Base-by-base conservation (phyloP, 1,140 invertebrate genomes). In the Vanessa atalanta region DNA sequence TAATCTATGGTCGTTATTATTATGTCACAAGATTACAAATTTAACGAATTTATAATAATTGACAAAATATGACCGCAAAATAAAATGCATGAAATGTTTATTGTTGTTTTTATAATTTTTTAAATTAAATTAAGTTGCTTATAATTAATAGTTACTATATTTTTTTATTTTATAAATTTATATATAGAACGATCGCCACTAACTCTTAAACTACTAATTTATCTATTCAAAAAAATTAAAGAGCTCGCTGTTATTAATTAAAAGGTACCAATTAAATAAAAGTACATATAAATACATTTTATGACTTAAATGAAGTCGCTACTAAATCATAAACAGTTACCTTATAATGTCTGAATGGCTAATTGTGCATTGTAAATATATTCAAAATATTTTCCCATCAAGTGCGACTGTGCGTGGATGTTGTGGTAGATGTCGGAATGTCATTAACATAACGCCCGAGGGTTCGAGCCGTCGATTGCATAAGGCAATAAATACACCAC, bases 391-490 rank as follows among this genome's bases (percentile, higher is more conserved):
- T 60, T 61, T 60, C 57, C 57, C 67, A 61, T 60, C 57, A 51
- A 60, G 63, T 68, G 43, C 57, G 51, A 43, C 47, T 47, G 47
- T 47, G 47, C 65, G 53, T 73, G 26, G 53, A 64, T 73, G 65
- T 69, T 31, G 53, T 73, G 47, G 43, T 51, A 68, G 65, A 47
- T 26, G 65, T 64, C 57, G 65, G 74, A 76, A 76, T 76, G 65
- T 68, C 67, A 78, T 78, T 78, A 78, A 63, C 76, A 78, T 74
- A 74, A 71, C 51, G 65, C 72, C 50, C 50, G 57, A 71, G 72
- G 60, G 76, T 68, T 67, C 65, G 47, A 37, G 57, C 57, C 65
- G 65, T 76, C 69, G 31, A 76, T 76, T 76, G 74, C 65, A 67
- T 76, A 76, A 72, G 48, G 61, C 60, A 72, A 76, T 76, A 72